Base-by-base conservation (phyloP, 2,113 vertebrate genomes). In the Orycteropus afer region DNA sequence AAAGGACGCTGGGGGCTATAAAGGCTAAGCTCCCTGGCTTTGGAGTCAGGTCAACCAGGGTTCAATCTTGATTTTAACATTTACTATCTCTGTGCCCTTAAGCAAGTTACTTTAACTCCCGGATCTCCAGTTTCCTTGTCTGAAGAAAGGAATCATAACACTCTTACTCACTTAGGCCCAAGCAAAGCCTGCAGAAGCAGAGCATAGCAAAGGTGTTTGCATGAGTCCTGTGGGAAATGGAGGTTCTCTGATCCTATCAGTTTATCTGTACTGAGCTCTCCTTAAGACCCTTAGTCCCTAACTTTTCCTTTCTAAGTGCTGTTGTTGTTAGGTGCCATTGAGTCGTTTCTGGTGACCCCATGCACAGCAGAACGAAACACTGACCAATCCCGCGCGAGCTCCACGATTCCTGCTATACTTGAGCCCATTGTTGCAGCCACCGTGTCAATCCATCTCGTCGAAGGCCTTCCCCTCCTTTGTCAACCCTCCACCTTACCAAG, bases 31-130 rank as follows among this genome's bases (percentile, higher is more conserved):
- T 79, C 71, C 9, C 12, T 71, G 42, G 27, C 42, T 90, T 88
- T 95, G 78, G 76, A 92, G 81, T 32, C 71, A 63, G 45, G 63
- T 32, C 32, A 91, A 10, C 14, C 59, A 84, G 77, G 27, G 63
- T 79, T 91, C 71, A 90, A 51, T 57, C 32, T 57, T 86, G 84
- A 11, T 37, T 91, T 80, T 80, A 76, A 91, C 53, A 42, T 73
- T 92, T 63, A 69, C 47, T 83, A 63, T 63, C 61, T 94, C 69
- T 86, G 29, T 34, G 25, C 5, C n/a, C 37, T 80, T 55, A 29
- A 42, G 71, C 53, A 81, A 69, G 20, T 82, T 74, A 23, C 49
- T 89, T 55, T 45, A 89, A 80, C 34, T 84, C 77, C 55, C 3
- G 2, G 49, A 71, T n/a, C 42, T 73, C 27, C 49, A 47, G 25